These are phyloP conservation scores for Tauraco hartlaubi DNA, from an alignment of 2,797 vertebrate genomes.

Conservation along the genomic window DNA sequence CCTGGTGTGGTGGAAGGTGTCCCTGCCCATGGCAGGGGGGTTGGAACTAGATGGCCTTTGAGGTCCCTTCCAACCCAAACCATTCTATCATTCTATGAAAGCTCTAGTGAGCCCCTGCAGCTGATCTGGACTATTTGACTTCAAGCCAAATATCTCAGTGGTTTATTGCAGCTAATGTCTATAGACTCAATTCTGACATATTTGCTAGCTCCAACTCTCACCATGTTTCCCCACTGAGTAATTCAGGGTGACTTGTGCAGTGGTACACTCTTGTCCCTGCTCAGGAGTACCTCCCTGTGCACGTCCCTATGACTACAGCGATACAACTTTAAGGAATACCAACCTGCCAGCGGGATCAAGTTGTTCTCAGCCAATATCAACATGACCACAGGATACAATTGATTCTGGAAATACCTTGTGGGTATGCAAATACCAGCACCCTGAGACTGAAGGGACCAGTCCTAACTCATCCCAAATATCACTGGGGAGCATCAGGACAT, in stretches of 20 bases:
- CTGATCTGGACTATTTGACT: background rate
- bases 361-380: background rate
- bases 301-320: accelerated
- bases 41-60: too few species aligned
- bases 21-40: too few species aligned
- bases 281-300: background rate
- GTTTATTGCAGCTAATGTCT: background rate
- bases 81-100: too few species aligned
- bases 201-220: background rate
- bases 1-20: too few species aligned
- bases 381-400: accelerated
- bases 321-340: background rate
- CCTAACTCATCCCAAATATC: accelerated
- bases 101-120: background rate
- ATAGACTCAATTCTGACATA: background rate
- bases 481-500: background rate
- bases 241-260: background rate
- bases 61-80: too few species aligned
- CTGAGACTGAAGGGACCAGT: background rate
- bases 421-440: background rate
- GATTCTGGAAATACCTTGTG: background rate
- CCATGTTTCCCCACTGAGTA: accelerated
- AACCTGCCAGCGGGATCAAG: background rate
- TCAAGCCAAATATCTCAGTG: background rate
- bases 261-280: background rate